These are phyloP conservation scores for Amblyjoppa proteus DNA, from an alignment of 2,888 invertebrate genomes.

Conservation along the genomic window DNA sequence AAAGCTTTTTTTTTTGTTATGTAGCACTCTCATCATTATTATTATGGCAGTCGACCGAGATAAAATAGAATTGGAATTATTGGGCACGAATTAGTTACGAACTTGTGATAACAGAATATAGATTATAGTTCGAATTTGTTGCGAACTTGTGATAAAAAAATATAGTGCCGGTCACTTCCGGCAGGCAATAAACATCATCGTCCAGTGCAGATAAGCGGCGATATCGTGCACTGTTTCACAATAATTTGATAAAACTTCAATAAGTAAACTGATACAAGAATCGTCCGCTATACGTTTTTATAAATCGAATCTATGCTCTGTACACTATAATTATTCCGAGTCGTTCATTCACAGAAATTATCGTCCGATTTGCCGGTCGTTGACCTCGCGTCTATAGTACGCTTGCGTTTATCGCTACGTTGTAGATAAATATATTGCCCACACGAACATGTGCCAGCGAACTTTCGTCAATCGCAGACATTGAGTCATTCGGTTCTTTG, in stretches of 20 bases:
- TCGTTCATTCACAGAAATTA: neutral
- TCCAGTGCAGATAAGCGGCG: too few relatives aligned
- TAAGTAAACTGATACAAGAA: neutral
- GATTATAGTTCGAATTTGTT: neutral
- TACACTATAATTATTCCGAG: neutral
- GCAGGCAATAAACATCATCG: neutral
- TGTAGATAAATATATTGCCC: constrained; percentile 10
- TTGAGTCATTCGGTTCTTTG: neutral
- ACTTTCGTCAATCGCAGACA: neutral
- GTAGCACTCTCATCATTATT: neutral
- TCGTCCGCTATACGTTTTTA: neutral
- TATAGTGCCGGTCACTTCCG: neutral
- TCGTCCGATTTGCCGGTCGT: constrained; percentile 2
- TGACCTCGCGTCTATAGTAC: neutral
- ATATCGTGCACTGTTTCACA: neutral
- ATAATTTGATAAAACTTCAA: neutral
- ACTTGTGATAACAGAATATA: neutral
- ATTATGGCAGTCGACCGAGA: neutral
- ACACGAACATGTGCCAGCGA: neutral
- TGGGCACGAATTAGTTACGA: neutral
- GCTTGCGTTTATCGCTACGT: neutral
- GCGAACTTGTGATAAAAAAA: too few relatives aligned
- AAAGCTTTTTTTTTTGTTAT: neutral
- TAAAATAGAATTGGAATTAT: neutral
- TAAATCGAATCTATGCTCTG: neutral